Evolutionary conservation across 2,113 vertebrate species (phyloP).

Genomic region (Cromileptes altivelis): DNA sequence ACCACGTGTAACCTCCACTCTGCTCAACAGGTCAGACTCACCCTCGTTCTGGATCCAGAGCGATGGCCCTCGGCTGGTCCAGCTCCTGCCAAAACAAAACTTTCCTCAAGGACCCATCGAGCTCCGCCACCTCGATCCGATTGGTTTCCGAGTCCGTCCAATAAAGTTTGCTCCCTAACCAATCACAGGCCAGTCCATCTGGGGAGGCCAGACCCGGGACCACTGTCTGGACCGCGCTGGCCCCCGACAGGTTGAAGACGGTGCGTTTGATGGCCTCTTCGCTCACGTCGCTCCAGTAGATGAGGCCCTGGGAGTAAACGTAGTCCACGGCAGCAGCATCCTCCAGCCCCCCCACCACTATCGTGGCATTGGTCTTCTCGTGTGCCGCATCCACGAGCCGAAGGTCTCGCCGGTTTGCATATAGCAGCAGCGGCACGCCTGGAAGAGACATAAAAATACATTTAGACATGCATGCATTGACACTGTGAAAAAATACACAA

Average conservation of each 20-base stretch:
- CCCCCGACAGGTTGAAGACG: conserved; percentile 88
- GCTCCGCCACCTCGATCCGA: conserved; percentile 95
- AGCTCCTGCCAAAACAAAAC: conserved; percentile 98
- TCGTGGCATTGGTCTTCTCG: conserved; percentile 91
- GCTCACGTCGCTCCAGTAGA: conserved; percentile 99
- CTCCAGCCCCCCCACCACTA: conserved; percentile 94
- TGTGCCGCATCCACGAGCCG: conserved; percentile 92
- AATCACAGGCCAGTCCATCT: conserved; percentile 97
- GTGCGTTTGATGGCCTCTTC: conserved; percentile 97
- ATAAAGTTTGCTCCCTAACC: conserved; percentile 96
- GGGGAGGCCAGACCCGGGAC: conserved; percentile 94
- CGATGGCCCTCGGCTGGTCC: conserved; percentile 97
- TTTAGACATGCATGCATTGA: neutral
- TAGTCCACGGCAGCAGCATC: conserved; percentile 98
- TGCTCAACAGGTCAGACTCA: conserved; percentile 78
- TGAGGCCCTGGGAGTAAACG: conserved; percentile 89
- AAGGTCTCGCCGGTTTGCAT: conserved; percentile 95
- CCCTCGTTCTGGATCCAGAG: conserved; percentile 95
- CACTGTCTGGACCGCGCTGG: conserved; percentile 86
- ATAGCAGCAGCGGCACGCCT: conserved; percentile 95
- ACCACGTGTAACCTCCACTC: neutral
- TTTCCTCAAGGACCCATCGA: conserved; percentile 93
- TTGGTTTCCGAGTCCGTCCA: conserved; percentile 99
- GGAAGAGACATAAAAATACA: neutral
- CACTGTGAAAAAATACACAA: neutral